Evolutionary conservation across 1,140 invertebrate species (phyloP), one percentile per base, ranked within the genome.

Genomic region (Caligus rogercresseyi): DNA sequence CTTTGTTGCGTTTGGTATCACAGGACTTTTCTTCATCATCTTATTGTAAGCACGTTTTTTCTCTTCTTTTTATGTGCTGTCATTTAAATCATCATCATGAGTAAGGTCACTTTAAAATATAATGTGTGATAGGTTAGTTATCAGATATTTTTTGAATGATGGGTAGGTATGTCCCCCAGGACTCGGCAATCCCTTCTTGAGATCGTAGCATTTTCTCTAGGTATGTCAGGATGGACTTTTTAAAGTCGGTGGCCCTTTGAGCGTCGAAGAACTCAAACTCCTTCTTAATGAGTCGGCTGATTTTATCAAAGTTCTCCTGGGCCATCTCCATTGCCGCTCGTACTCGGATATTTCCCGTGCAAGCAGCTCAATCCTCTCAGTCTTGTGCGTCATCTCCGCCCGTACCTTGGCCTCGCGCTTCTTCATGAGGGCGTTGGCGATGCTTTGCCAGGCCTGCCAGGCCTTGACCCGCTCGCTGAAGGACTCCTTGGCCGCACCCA

Each of bases 381-480:
- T 80, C 65, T 89, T 82, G 65, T 86, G 86, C 1, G 86, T 81
- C 25, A 96, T 74, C 71, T 98, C 93, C 1, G 91, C 77, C 70
- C 92, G 89, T 1, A 85, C 86, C 73, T 96, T 97, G 65, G 83
- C 81, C 73, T 98, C 94, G 54, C 94, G 79, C 70, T 97, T 92
- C 71, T 94, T 94, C 15, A 84, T 90, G 23, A 99, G 72, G 73
- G 86, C 91, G 74, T 89, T 83, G 75, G 96, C 89, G 52, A 92
- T 87, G 71, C 93, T 89, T 72, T 98, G 92, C 89, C 94, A 98
- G 68, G 86, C 87, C 76, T 98, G 93, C 74, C 94, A 98, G 0
- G 88, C 83, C 77, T 98, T 98, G 0, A 97, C 91, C 68, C 95
- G 79, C 74, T 98, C 93, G 71, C 63, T 20, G 20, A 54, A 31